Conservation (phyloP, 2,888 invertebrate species). For the Charanyca ferruginea region DNA sequence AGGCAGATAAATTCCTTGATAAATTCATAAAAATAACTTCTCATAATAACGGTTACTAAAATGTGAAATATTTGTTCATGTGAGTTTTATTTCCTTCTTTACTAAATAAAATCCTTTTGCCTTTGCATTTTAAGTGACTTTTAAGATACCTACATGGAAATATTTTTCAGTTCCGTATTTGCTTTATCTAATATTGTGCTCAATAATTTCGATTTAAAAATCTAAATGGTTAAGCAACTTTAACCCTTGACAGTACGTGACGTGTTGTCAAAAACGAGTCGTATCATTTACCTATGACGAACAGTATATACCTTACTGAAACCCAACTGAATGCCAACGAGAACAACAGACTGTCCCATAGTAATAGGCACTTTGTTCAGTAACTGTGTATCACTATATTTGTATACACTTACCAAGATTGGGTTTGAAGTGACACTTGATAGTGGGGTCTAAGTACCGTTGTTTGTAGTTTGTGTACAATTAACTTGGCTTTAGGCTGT, state of each 20-base stretch:
- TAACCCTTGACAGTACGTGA: too few species aligned
- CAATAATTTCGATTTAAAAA: too few species aligned
- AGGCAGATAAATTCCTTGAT: slow-evolving; percentile 5
- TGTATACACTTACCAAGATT: slow-evolving; percentile 35
- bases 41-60: not conserved
- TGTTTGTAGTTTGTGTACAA: slow-evolving; percentile 10
- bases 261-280: too few species aligned
- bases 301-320: not conserved
- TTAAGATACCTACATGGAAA: not conserved
- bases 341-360: not conserved
- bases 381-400: slow-evolving; percentile 10
- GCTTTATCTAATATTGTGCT: too few species aligned
- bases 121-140: not conserved
- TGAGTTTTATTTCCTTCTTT: slow-evolving; percentile 10
- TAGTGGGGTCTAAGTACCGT: slow-evolving; percentile 14
- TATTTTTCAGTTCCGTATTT: too few species aligned
- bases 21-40: slow-evolving; percentile 10
- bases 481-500: slow-evolving; percentile 17
- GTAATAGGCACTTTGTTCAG: not conserved
- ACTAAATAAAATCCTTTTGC: not conserved
- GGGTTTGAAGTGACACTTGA: slow-evolving; percentile 30
- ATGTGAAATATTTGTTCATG: not conserved
- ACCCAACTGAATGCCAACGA: not conserved
- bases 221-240: too few species aligned
- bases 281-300: too few species aligned